Evolutionary conservation across 1,140 invertebrate genomes (phyloP).

Genomic region (Leptonema lineaticorne): DNA sequence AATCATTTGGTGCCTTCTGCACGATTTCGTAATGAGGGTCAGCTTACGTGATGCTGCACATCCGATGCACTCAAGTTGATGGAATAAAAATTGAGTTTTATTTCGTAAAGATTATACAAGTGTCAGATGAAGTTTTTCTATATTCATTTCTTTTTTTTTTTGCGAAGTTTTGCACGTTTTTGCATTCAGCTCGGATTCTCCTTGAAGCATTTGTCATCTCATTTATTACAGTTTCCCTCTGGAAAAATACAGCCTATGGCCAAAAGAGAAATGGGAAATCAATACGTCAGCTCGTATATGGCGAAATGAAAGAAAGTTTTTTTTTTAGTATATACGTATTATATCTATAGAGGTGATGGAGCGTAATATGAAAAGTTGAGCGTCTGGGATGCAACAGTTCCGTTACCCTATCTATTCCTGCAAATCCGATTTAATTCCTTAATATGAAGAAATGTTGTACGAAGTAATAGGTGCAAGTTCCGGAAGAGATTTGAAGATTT

Average conservation of each 20-base stretch:
- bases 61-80: neutral
- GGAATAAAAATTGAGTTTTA: neutral
- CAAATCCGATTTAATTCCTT: too few relatives aligned
- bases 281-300: constrained; percentile 33
- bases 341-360: neutral
- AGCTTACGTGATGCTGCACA: constrained; percentile 29
- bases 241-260: constrained; percentile 38
- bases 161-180: constrained; percentile 25
- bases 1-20: constrained; percentile 29
- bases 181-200: constrained; percentile 23
- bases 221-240: constrained; percentile 40
- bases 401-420: neutral
- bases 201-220: constrained; percentile 39
- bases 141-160: too few relatives aligned
- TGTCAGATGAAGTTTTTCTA: neutral
- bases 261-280: constrained; percentile 38
- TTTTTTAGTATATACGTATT: too few relatives aligned
- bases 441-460: too few relatives aligned
- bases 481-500: too few relatives aligned
- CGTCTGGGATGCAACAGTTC: constrained; percentile 6
- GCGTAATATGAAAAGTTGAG: constrained; percentile 22
- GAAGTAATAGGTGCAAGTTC: too few relatives aligned
- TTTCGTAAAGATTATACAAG: neutral
- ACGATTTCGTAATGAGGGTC: constrained; percentile 27
- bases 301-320: constrained; percentile 33